Base-by-base conservation (phyloP, 2,797 vertebrate genomes). In the Enteromius mattozi region DNA sequence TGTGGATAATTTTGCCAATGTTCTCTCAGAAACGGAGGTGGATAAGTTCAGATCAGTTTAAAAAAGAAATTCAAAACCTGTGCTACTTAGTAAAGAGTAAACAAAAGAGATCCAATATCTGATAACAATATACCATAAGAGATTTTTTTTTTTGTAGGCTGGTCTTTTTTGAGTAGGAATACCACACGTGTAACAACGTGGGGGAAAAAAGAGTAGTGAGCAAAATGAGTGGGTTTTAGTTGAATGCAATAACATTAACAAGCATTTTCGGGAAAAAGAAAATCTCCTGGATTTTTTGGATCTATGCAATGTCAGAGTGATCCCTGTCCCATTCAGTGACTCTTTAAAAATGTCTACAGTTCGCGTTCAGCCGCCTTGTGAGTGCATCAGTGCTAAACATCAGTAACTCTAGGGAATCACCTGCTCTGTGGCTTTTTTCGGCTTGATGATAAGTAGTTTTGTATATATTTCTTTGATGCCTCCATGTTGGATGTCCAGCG, bases 291-390 rank as follows among this genome's bases (percentile, higher is more conserved):
- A 27, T 14, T 24, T 13, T 61, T 61, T 13, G 4, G 7, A 78
- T 80, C 81, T 83, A 87, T 86, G 87, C 81, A 83, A 86, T n/a
- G 79, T 81, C 40, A 47, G 30, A 33, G 74, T 63, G 45, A 59
- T 37, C 13, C 37, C 21, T 24, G 68, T 24, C 19, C 24, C 16
- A 5, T 78, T 77, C 19, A 7, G 49, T 68, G 27, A 27, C 10
- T 69, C 6, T 30, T 77, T 51, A 40, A 70, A 24, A 14, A 24
- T 72, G 37, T 35, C 33, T 16, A 45, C 61, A 79, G 84, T 24
- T 40, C 2, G 14, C n/a, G 4, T 78, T 56, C 74, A 19, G 66
- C 71, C 9, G 33, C 45, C 13, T 27, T 6, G 30, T 27, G 59
- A 61, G 21, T 56, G 54, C 19, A 56, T 59, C 19, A 5, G 19